Base-by-base conservation (phyloP, 2,797 vertebrate species). In the Gymnothorax reevesii region DNA sequence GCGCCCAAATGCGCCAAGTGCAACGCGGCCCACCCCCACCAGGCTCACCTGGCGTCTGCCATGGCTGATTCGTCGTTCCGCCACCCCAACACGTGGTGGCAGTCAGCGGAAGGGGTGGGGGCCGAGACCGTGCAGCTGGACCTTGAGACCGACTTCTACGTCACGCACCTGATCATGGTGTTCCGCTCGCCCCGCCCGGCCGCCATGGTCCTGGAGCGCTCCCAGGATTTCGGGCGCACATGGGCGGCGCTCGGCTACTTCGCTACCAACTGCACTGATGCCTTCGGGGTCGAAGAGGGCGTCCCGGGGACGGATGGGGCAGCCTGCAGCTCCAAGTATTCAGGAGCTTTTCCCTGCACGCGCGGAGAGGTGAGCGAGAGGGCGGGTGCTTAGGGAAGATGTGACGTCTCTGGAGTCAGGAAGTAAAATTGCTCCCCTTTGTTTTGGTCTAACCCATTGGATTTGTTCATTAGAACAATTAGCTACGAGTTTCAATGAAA, bases 51-150 rank as follows among this genome's bases (percentile, higher is more conserved):
- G 25, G 92, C 98, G 0, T 91, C 95, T 0, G 96, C 97, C 91
- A 99, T 99, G 99, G 97, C 96, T 0, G 98, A 99, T 93, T 99
- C 98, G 0, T 96, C 98, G 1, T 99, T 99, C 94, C 96, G 94
- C 55, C 95, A 96, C 88, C 98, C 98, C 2, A 95, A 96, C 89
- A 99, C 98, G 0, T 99, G 99, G 99, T 99, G 99, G 98, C 99
- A 99, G 93, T 98, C 98, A 0, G 96, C 97, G 0, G 95, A 91
- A 86, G 95, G 95, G 0, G 94, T 90, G 7, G 90, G 93, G 83
- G 93, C 86, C 0, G 99, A 99, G 92, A 97, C 93, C 87, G 94
- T 98, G 90, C 97, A 95, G 91, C 93, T 99, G 91, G 97, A 99
- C 93, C 94, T 99, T 92, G 99, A 99, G 94, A 92, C 96, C 0